Conservation (phyloP, 2,113 vertebrate genomes). For the Mastomys coucha region DNA sequence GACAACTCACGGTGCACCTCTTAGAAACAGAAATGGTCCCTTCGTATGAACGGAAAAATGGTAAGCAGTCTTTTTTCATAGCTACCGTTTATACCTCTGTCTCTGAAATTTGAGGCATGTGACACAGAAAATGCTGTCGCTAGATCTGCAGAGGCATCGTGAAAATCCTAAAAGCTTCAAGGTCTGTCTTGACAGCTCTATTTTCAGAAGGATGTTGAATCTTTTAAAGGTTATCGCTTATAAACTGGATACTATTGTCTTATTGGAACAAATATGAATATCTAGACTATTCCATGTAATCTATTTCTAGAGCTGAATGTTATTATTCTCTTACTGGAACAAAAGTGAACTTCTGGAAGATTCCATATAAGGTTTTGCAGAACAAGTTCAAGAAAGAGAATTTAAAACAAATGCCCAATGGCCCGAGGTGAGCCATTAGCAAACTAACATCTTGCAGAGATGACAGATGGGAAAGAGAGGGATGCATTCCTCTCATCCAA, state of each 20-base stretch:
- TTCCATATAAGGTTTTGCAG: background rate
- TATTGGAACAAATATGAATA: background rate
- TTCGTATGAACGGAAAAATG: background rate
- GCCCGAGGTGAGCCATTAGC: background rate
- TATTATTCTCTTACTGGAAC: background rate
- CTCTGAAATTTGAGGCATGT: conserved; percentile 15
- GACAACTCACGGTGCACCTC: fast-evolving
- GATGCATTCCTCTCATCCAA: background rate
- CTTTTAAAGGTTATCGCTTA: conserved; percentile 8
- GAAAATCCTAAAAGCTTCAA: background rate
- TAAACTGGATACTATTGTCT: background rate
- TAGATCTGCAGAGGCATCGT: background rate
- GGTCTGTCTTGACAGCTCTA: conserved; percentile 15
- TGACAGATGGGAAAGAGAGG: background rate
- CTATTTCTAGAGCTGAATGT: conserved; percentile 1
- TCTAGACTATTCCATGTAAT: background rate
- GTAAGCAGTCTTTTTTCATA: background rate
- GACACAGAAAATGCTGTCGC: background rate
- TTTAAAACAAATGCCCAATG: background rate
- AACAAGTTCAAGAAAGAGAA: background rate
- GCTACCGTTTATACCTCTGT: background rate
- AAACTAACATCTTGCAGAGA: background rate
- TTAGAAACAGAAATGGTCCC: background rate
- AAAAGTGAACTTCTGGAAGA: conserved; percentile 1
- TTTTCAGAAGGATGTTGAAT: background rate